Base-by-base conservation (phyloP, 1,140 invertebrate species). In the Melanaphis sacchari region DNA sequence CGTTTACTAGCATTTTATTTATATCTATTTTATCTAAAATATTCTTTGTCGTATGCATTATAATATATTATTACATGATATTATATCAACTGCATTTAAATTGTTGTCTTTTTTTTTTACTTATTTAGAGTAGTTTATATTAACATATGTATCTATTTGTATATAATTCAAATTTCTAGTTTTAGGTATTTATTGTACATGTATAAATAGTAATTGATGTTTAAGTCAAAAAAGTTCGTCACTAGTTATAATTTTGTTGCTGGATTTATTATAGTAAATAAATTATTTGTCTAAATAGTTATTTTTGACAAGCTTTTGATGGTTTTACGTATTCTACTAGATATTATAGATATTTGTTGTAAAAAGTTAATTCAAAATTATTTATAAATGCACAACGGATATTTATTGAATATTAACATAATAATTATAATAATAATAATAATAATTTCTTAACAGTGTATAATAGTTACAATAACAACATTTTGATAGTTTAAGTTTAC, bases 381-480 rank as follows among this genome's bases (percentile, higher is more conserved):
- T 54, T 89, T 89, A 89, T 89, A 89, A 89, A 89, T 54, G 49
- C 88, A 54, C 49, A 89, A 89, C 49, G 88, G 46, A 89, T 89
- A 89, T 89, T 89, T 89, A 89, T 89, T 89, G 36, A 89, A 87
- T 87, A 54, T 89, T 52, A 89, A 49, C 87, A 89, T 89, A 54
- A 89, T 54, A 38, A 89, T 87, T 87, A 46, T 87, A 49, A n/a
- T 87, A 46, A 87, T 87, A 87, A 87, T 87, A 43, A 43, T 85
- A 43, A 85, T 85, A 43, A 87, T 88, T 49, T 52, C n/a, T 89
- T 89, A 89, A 89, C 87, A 89, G 41, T 89, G 46, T 89, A 89
- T 52, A 90, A 46, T 90, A 41, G 52, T 54, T 90, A 90, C 88
- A 40, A 90, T 90, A 90, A 90, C 52, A 90, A 90, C 88, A 59